phyloP scores from a whole-genome alignment of 1,140 invertebrate species.

The Samia ricini region DNA sequence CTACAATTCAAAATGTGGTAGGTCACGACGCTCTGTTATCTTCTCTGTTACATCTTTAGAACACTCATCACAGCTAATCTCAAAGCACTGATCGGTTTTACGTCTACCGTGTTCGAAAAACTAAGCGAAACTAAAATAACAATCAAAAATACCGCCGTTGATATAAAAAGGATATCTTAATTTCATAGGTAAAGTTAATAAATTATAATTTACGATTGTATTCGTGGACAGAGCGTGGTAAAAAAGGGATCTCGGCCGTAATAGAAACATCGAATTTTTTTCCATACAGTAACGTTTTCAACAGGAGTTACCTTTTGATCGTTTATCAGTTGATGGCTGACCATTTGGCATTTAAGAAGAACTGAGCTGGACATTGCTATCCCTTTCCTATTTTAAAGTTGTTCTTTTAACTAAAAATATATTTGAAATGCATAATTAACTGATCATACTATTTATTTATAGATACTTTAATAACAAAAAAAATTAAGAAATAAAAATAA shows the following conservation, averaged over 20 bases:
- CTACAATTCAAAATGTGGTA: conserved; percentile 61
- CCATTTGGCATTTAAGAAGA: conserved; percentile 23
- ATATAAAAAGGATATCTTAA: conserved; percentile 68
- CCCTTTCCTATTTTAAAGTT: conserved; percentile 28
- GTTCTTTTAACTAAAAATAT: no score
- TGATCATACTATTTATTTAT: not conserved
- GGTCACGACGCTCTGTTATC: conserved; percentile 49
- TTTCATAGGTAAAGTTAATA: conserved; percentile 59
- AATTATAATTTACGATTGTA: conserved; percentile 75
- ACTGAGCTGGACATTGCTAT: conserved; percentile 26
- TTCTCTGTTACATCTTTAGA: conserved; percentile 37
- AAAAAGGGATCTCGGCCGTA: conserved; percentile 61
- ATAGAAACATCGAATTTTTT: conserved; percentile 73
- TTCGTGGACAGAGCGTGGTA: conserved; percentile 47
- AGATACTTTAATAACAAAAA: not conserved
- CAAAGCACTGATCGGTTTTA: conserved; percentile 20
- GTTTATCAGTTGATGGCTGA: conserved; percentile 41
- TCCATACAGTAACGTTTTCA: conserved; percentile 61
- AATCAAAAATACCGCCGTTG: conserved; percentile 59
- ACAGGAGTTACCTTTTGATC: conserved; percentile 46
- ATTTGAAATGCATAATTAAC: no score
- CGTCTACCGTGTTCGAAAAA: conserved; percentile 52
- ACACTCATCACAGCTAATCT: conserved; percentile 26
- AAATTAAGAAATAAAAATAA: no score
- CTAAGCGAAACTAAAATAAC: conserved; percentile 52